Conservation (phyloP, 2,113 vertebrate genomes). For the Hydropotes inermis region DNA sequence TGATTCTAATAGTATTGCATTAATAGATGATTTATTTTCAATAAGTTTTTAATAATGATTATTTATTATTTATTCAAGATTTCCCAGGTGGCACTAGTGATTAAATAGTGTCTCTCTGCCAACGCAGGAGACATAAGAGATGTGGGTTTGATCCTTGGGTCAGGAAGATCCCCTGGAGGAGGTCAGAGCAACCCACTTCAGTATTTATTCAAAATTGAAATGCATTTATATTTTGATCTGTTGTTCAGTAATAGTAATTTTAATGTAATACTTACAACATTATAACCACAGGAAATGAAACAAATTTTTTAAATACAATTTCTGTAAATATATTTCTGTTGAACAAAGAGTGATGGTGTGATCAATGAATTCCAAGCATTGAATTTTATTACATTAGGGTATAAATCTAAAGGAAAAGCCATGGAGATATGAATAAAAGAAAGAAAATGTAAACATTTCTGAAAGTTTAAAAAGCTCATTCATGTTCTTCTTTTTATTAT, state of each 20-base stretch:
- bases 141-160: background rate
- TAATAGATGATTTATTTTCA: conserved; percentile 12
- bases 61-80: background rate
- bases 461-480: background rate
- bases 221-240: background rate
- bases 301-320: background rate
- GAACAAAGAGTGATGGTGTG: background rate
- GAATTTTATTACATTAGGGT: background rate
- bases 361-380: background rate
- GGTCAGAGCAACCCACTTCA: background rate
- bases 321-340: background rate
- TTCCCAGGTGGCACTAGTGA: background rate
- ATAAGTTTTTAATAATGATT: background rate
- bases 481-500: background rate
- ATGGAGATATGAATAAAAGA: background rate
- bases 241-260: background rate
- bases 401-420: background rate
- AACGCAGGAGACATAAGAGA: background rate
- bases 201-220: background rate
- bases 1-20: background rate
- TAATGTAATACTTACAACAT: background rate
- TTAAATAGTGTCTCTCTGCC: background rate
- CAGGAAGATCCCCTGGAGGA: background rate
- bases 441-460: background rate
- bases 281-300: background rate